phyloP scores from a whole-genome alignment of 2,888 invertebrate genomes.

The Cantharis lateralis region DNA sequence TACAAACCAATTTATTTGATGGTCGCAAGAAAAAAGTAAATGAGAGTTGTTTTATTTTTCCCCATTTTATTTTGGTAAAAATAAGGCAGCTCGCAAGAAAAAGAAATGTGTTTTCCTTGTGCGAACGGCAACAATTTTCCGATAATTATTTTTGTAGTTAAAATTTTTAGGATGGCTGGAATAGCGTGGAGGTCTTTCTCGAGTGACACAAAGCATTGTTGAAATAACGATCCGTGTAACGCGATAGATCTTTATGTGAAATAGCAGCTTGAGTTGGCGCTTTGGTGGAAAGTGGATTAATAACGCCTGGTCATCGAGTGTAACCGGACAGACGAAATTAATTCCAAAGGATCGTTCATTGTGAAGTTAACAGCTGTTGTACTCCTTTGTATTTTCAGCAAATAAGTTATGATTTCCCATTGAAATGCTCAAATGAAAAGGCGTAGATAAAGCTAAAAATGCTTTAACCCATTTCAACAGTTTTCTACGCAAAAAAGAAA shows the following conservation, averaged over 20 bases:
- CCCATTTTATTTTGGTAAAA: neutral
- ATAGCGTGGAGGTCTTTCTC: slow-evolving; percentile 17
- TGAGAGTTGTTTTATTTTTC: slow-evolving; percentile 6
- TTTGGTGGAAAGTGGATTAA: slow-evolving; percentile 43
- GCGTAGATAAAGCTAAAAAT: slow-evolving; percentile 8
- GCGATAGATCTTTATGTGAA: slow-evolving; percentile 41
- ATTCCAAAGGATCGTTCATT: slow-evolving; percentile 48
- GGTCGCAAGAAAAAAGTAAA: slow-evolving; percentile 8
- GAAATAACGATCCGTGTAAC: slow-evolving; percentile 37
- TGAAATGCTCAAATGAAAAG: slow-evolving; percentile 12
- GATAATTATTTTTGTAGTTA: neutral
- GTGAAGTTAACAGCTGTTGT: slow-evolving; percentile 43
- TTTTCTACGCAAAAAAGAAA: neutral
- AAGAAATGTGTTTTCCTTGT: neutral
- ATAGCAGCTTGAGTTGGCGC: slow-evolving; percentile 38
- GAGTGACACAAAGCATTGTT: slow-evolving; percentile 37
- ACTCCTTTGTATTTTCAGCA: slow-evolving; percentile 20
- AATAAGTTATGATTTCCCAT: slow-evolving; percentile 17
- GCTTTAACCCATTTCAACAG: neutral
- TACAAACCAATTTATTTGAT: slow-evolving; percentile 13
- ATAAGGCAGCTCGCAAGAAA: neutral
- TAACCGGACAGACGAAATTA: slow-evolving; percentile 48
- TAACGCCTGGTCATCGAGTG: slow-evolving; percentile 46
- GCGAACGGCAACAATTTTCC: neutral
- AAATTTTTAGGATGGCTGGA: neutral